Conservation (phyloP, 2,888 invertebrate species). For the Bombyx huttoni region DNA sequence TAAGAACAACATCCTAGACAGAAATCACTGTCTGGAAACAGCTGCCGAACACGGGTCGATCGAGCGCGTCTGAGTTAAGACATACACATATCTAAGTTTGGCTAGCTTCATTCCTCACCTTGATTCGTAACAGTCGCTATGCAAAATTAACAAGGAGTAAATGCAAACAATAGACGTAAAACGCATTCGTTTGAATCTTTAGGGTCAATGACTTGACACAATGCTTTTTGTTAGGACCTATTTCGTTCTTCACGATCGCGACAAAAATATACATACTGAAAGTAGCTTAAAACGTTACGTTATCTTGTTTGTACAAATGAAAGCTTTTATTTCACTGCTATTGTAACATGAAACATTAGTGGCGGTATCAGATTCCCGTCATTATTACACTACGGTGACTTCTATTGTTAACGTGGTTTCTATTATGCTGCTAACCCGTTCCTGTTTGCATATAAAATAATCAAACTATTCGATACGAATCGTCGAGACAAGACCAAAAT, state of each 20-base stretch:
- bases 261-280: background rate
- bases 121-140: slow-evolving; percentile 10
- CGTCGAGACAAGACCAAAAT: no score
- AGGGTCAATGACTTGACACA: slow-evolving; percentile 27
- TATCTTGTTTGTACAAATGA: background rate
- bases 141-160: slow-evolving; percentile 16
- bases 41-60: slow-evolving; percentile 13
- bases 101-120: slow-evolving; percentile 4
- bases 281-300: background rate
- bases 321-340: background rate
- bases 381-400: background rate
- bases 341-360: background rate
- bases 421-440: background rate
- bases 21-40: background rate
- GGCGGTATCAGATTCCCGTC: background rate
- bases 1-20: background rate
- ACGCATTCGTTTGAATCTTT: slow-evolving; percentile 20
- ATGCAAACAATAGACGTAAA: slow-evolving; percentile 24
- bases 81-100: background rate
- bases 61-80: slow-evolving; percentile 12
- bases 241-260: background rate
- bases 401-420: background rate
- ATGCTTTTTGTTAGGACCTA: slow-evolving; percentile 9
- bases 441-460: background rate
- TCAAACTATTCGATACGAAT: no score